These are phyloP conservation scores for Standfussiana lucernea DNA, from an alignment of 2,888 invertebrate species.

Conservation along the genomic window DNA sequence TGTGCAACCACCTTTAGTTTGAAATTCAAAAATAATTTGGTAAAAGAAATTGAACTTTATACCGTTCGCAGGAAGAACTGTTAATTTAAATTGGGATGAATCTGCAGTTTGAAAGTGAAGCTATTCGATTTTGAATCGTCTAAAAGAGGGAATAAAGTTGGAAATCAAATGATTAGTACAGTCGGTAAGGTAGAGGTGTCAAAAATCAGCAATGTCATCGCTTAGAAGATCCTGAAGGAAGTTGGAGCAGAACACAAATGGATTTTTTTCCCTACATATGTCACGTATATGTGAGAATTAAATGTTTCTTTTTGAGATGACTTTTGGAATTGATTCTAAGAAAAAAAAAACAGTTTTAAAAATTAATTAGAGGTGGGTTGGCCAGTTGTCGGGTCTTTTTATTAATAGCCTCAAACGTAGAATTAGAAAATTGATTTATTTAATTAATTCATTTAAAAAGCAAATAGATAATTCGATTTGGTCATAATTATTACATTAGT, in stretches of 20 bases:
- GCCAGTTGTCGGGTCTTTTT: constrained; percentile 57
- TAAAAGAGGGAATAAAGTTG: rapidly evolving
- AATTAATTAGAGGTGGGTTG: constrained; percentile 61
- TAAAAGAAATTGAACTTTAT: constrained; percentile 52
- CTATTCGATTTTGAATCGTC: constrained; percentile 16
- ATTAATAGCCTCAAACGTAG: constrained; percentile 53
- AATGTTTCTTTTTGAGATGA: constrained; percentile 64
- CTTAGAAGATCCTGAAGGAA: constrained; percentile 73
- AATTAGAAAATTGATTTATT: constrained; percentile 59
- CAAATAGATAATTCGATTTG: constrained; percentile 51
- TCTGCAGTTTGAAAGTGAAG: neutral
- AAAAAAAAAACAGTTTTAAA: constrained; percentile 49
- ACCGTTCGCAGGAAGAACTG: rapidly evolving
- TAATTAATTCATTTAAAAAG: constrained; percentile 51
- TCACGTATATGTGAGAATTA: constrained; percentile 66
- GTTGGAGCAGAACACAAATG: constrained; percentile 75
- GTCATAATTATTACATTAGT: constrained; percentile 10
- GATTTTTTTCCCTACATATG: constrained; percentile 63
- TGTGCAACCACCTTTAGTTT: constrained; percentile 58
- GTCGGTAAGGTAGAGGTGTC: constrained; percentile 51
- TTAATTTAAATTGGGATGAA: rapidly evolving
- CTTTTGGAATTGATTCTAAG: constrained; percentile 61
- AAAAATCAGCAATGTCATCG: constrained; percentile 81
- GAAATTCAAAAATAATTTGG: neutral
- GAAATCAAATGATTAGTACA: constrained; percentile 1